Evolutionary conservation across 2,888 invertebrate genomes (phyloP).

Genomic region (Macrophya alboannulata): DNA sequence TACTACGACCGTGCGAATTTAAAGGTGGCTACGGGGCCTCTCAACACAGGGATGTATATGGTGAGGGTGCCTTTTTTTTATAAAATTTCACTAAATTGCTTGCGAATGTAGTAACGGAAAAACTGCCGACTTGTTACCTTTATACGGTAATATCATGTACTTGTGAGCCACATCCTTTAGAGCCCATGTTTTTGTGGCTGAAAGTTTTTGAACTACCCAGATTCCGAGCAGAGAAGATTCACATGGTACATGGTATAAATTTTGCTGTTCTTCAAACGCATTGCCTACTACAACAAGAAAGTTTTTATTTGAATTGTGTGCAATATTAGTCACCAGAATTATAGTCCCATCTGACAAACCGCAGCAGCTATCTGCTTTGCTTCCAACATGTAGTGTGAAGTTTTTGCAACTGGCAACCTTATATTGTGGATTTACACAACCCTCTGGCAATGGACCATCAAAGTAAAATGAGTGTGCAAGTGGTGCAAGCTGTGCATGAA

Average conservation of each 20-base stretch:
- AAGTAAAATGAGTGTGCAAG: not conserved
- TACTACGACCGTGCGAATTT: too few species aligned
- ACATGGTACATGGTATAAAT: conserved; percentile 12
- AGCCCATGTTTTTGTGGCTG: not conserved
- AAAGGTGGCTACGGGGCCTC: too few species aligned
- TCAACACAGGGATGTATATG: too few species aligned
- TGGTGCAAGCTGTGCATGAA: not conserved
- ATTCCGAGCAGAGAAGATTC: not conserved
- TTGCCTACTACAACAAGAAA: not conserved
- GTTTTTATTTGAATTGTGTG: not conserved
- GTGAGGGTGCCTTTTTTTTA: not conserved
- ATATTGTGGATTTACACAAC: not conserved
- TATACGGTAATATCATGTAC: not conserved
- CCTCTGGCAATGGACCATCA: not conserved
- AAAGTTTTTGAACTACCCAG: not conserved
- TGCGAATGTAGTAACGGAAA: not conserved
- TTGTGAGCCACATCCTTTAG: not conserved
- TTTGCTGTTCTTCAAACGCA: not conserved
- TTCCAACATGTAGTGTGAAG: not conserved
- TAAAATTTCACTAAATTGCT: not conserved
- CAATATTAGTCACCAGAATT: not conserved
- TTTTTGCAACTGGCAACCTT: not conserved
- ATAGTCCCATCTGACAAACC: conserved; percentile 11
- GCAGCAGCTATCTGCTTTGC: conserved; percentile 11
- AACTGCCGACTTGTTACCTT: not conserved